These are phyloP conservation scores for Corynorhinus townsendii DNA, from an alignment of 2,113 vertebrate genomes.

Conservation along the genomic window DNA sequence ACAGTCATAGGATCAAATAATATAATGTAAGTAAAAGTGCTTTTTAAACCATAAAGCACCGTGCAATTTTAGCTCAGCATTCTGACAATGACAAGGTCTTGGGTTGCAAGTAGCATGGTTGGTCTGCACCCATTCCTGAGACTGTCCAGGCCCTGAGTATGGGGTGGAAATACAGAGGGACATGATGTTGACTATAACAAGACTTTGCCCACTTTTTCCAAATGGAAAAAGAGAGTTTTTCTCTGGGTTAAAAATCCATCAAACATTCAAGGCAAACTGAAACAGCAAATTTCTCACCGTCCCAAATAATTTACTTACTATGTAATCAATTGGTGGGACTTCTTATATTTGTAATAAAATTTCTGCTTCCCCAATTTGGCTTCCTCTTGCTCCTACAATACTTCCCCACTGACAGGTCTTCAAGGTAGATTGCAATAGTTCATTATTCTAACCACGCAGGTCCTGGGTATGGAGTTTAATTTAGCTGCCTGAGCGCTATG, in stretches of 20 bases:
- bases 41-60: neutral
- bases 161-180: neutral
- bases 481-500: conserved; percentile 8
- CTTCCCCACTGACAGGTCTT: neutral
- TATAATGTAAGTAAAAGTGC: neutral
- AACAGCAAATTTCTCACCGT: neutral
- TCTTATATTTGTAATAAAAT: neutral
- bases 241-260: neutral
- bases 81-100: neutral
- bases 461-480: conserved; percentile 39
- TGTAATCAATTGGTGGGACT: neutral
- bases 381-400: neutral
- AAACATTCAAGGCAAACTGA: neutral
- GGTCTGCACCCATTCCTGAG: neutral
- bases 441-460: conserved; percentile 19
- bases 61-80: neutral
- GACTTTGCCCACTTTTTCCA: neutral
- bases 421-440: neutral
- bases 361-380: neutral
- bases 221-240: neutral
- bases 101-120: neutral
- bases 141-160: too few species aligned
- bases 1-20: neutral
- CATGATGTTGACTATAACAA: neutral
- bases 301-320: neutral